phyloP scores from a whole-genome alignment of 2,113 vertebrate genomes.

The Trematomus loennbergii region DNA sequence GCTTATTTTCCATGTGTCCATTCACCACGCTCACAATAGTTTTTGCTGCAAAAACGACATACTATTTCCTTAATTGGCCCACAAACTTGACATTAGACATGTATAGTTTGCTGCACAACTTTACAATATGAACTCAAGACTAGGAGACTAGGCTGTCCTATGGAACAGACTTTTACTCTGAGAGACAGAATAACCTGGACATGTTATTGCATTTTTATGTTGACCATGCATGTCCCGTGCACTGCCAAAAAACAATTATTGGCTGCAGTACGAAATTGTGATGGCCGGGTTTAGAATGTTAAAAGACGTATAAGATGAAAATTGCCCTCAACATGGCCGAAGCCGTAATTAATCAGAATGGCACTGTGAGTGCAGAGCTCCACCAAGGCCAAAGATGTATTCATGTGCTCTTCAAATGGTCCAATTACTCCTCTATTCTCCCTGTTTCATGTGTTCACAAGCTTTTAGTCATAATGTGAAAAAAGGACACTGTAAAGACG shows the following conservation, averaged over 20 bases:
- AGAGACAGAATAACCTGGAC: neutral
- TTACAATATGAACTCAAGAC: neutral
- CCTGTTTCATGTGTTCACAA: too few species aligned
- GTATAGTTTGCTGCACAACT: neutral
- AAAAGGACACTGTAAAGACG: too few species aligned
- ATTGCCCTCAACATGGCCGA: neutral
- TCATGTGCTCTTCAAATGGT: too few species aligned
- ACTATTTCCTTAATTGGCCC: neutral
- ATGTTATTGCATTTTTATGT: neutral
- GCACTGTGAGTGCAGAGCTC: too few species aligned
- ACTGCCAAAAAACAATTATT: neutral
- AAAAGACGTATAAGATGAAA: neutral
- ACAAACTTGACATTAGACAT: neutral
- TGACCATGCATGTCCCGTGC: neutral
- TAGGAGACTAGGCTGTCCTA: neutral
- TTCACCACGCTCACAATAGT: neutral
- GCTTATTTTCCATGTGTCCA: neutral
- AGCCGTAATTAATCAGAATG: neutral
- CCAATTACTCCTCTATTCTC: too few species aligned
- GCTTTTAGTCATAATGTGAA: too few species aligned
- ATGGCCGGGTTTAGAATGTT: neutral
- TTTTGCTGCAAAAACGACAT: neutral
- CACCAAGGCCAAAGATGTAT: too few species aligned
- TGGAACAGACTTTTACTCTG: neutral
- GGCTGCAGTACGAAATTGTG: neutral